Percentiles rank a stretch among this genome's conserved stretches.
These are phyloP conservation scores for Argya squamiceps DNA, from an alignment of 2,797 vertebrate species.

Conservation along the genomic window DNA sequence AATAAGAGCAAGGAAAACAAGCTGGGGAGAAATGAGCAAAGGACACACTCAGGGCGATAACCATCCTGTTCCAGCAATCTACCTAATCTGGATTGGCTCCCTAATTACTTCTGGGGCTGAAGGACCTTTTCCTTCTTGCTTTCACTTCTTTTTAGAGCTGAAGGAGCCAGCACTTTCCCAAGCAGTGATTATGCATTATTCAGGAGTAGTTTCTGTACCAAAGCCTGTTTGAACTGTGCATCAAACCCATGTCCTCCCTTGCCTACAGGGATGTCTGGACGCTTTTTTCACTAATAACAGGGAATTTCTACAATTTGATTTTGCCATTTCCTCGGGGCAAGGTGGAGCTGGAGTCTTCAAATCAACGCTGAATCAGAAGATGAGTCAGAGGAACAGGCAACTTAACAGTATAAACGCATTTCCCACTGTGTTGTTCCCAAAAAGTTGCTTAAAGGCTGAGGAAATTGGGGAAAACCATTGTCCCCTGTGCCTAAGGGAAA, in stretches of 20 bases:
- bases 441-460: background rate
- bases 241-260: background rate
- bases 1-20: background rate
- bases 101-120: background rate
- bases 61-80: background rate
- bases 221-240: background rate
- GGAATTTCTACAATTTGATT: background rate
- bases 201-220: background rate
- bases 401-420: background rate
- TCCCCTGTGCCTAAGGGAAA: background rate
- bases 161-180: background rate
- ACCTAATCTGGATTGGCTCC: background rate
- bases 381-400: background rate
- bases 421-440: background rate
- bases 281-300: background rate
- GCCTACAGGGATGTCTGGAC: background rate
- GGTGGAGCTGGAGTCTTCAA: fast-evolving
- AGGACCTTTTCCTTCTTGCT: background rate
- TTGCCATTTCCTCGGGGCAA: fast-evolving
- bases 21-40: background rate
- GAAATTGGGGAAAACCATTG: background rate
- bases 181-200: background rate
- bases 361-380: background rate
- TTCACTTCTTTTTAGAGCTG: background rate
- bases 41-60: fast-evolving